phyloP scores from a whole-genome alignment of 2,113 vertebrate genomes.

The Hippopotamus amphibius region DNA sequence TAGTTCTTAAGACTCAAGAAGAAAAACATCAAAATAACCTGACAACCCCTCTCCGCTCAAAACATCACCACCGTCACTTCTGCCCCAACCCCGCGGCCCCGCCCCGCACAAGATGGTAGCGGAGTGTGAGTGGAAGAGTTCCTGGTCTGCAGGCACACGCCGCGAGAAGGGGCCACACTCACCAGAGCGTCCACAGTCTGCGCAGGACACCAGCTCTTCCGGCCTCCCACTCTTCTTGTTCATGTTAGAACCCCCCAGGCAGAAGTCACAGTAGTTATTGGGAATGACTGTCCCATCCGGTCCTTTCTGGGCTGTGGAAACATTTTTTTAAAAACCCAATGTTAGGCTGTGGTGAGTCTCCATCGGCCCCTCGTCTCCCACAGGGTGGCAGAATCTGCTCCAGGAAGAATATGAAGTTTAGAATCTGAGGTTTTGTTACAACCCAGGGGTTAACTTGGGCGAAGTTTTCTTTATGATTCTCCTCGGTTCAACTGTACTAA shows the following conservation, averaged over 20 bases:
- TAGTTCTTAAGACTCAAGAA: conserved; percentile 52
- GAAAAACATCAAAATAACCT: conserved; percentile 59
- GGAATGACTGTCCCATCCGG: conserved; percentile 93
- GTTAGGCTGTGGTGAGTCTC: conserved; percentile 62
- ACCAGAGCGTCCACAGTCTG: conserved; percentile 96
- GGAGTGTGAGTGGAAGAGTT: background rate
- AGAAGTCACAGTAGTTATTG: conserved; percentile 98
- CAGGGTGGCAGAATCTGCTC: background rate
- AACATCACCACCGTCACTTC: background rate
- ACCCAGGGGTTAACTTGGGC: background rate
- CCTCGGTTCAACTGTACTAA: background rate
- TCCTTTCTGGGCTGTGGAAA: conserved; percentile 93
- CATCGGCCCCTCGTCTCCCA: conserved; percentile 9
- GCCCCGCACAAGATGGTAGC: conserved; percentile 37
- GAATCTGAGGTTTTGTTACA: background rate
- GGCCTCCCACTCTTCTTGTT: conserved; percentile 95
- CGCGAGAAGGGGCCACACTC: conserved; percentile 85
- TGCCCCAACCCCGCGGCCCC: background rate
- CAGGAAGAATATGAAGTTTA: conserved; percentile 12
- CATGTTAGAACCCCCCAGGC: conserved; percentile 95
- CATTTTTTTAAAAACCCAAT: conserved; percentile 72
- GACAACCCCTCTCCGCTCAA: background rate
- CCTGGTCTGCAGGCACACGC: conserved; percentile 70
- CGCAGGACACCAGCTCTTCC: conserved; percentile 96
- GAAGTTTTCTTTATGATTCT: background rate